Evolutionary conservation across 2,888 invertebrate species (phyloP).

Genomic region (Linnaemya vulpina): DNA sequence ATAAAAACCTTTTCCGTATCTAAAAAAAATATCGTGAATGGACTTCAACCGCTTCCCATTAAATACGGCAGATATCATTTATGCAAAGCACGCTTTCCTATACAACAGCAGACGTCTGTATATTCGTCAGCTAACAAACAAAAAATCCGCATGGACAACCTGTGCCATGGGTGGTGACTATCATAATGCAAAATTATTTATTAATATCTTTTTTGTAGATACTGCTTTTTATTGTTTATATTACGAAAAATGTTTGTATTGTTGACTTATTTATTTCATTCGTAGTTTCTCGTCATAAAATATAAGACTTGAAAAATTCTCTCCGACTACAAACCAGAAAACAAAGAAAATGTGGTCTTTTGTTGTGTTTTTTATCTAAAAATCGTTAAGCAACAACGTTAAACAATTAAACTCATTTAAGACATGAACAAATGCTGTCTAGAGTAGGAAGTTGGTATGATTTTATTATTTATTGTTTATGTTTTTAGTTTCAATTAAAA

Average conservation of each 20-base stretch:
- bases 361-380: background rate
- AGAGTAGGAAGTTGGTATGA: slow-evolving; percentile 8
- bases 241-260: background rate
- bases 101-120: background rate
- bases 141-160: background rate
- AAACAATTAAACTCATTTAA: slow-evolving; percentile 30
- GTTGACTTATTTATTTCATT: background rate
- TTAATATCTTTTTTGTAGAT: background rate
- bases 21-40: no score
- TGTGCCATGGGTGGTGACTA: slow-evolving; percentile 12
- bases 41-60: no score
- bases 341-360: background rate
- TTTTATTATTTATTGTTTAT: background rate
- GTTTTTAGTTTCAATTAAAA: background rate
- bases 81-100: no score
- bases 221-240: background rate
- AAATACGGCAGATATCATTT: no score
- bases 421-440: background rate
- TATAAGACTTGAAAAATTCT: background rate
- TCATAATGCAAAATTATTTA: slow-evolving; percentile 24
- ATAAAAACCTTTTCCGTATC: no score
- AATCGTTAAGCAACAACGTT: background rate
- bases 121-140: background rate
- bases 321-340: background rate
- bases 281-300: background rate